Percentiles rank a stretch among this genome's conserved stretches.
phyloP scores from a whole-genome alignment of 2,113 vertebrate species.

The Nothoprocta pentlandii region DNA sequence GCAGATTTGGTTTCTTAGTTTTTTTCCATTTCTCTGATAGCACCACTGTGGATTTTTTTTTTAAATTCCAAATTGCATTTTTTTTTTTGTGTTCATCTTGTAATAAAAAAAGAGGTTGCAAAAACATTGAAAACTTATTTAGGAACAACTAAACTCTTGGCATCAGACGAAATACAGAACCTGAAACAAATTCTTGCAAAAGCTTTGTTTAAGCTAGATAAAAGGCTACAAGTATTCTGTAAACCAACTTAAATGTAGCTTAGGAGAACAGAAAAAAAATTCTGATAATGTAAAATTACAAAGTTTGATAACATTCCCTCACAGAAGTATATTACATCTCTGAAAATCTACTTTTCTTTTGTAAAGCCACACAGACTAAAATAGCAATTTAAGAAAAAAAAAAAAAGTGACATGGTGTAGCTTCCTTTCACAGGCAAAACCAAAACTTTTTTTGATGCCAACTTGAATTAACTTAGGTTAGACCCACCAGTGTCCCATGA shows the following conservation, averaged over 20 bases:
- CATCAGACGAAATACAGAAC: background rate
- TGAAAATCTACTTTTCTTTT: background rate
- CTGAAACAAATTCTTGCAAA: background rate
- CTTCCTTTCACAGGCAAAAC: background rate
- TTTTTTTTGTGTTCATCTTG: background rate
- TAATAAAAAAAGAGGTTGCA: background rate
- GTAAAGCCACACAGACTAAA: background rate
- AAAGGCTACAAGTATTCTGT: background rate
- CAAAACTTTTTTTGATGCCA: background rate
- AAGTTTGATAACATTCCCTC: background rate
- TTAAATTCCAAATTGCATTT: background rate
- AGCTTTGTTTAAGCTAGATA: background rate
- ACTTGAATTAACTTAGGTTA: conserved; percentile 26
- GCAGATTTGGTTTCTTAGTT: background rate
- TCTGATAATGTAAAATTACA: background rate
- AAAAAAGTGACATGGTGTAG: background rate
- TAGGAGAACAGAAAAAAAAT: background rate
- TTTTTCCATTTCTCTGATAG: background rate
- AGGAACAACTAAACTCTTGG: background rate
- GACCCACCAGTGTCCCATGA: background rate
- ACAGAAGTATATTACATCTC: background rate
- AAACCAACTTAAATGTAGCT: background rate
- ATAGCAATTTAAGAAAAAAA: background rate
- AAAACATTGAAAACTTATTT: conserved; percentile 2
- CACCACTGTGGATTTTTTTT: background rate